Evolutionary conservation across 2,113 vertebrate species (phyloP).

Genomic region (Oreochromis niloticus): DNA sequence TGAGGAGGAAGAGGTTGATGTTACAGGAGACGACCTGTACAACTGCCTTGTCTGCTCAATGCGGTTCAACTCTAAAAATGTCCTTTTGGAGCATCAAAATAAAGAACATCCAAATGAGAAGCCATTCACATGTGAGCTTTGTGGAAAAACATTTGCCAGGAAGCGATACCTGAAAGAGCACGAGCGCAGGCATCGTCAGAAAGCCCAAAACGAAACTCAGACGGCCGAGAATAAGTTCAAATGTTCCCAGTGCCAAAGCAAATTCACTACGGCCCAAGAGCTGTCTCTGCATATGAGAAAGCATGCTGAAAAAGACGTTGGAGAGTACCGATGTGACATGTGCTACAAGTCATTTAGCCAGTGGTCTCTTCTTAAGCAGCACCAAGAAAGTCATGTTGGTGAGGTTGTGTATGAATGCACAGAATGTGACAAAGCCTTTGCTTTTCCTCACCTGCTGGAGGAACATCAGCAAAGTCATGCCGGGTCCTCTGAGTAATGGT

Average conservation of each 20-base stretch:
- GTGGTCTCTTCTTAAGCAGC: constrained; percentile 53
- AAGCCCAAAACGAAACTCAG: neutral
- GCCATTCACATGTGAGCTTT: constrained; percentile 63
- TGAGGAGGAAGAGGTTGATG: constrained; percentile 62
- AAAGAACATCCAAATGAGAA: constrained; percentile 41
- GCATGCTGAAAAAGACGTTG: constrained; percentile 46
- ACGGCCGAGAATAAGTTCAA: neutral
- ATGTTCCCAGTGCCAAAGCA: constrained; percentile 49
- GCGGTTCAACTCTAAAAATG: constrained; percentile 62
- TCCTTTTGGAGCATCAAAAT: constrained; percentile 70
- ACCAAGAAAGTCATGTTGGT: constrained; percentile 75
- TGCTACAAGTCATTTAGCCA: constrained; percentile 72
- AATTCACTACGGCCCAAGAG: constrained; percentile 40
- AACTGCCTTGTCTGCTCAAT: constrained; percentile 64
- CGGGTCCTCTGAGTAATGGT: constrained; percentile 1
- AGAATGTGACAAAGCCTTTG: constrained; percentile 78
- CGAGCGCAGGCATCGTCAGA: constrained; percentile 38
- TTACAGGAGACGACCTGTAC: constrained; percentile 67
- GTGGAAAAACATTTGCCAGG: constrained; percentile 61
- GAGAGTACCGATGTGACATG: constrained; percentile 70
- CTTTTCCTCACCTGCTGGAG: constrained; percentile 72
- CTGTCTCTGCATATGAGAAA: constrained; percentile 58
- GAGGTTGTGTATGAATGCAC: constrained; percentile 78
- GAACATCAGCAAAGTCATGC: constrained; percentile 70
- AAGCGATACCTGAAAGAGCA: constrained; percentile 64